Evolutionary conservation across 2,113 vertebrate species (phyloP).

Genomic region (Periophthalmus modestus): DNA sequence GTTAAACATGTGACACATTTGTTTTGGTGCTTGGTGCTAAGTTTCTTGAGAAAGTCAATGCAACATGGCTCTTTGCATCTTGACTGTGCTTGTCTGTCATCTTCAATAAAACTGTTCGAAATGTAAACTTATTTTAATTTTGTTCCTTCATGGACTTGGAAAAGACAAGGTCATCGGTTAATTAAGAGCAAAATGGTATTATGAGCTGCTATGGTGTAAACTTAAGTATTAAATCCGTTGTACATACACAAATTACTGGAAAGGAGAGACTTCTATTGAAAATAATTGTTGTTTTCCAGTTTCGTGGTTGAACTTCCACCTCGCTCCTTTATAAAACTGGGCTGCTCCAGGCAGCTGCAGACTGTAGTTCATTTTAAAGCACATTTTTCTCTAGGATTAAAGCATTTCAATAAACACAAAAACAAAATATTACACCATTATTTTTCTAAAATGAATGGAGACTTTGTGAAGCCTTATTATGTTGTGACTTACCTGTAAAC

Average conservation of each 20-base stretch:
- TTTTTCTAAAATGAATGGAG: neutral
- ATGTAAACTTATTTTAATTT: neutral
- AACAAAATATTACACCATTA: neutral
- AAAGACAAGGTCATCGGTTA: neutral
- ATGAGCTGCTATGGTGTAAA: neutral
- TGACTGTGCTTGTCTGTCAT: neutral
- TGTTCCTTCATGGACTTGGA: neutral
- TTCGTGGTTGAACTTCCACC: constrained; percentile 5
- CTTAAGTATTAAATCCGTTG: neutral
- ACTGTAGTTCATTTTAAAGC: neutral
- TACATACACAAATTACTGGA: neutral
- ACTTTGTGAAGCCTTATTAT: neutral
- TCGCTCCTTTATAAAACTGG: neutral
- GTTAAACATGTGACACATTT: neutral
- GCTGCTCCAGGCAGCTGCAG: neutral
- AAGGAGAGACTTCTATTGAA: neutral
- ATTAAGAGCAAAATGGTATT: neutral
- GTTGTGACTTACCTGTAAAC: neutral
- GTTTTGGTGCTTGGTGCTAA: neutral
- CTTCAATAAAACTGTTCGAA: constrained; percentile 14
- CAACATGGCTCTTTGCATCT: neutral
- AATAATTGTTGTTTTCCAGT: constrained; percentile 2
- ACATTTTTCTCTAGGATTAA: neutral
- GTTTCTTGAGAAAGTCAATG: neutral
- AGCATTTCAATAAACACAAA: neutral